Evolutionary conservation across 2,888 invertebrate species (phyloP), one percentile per base, ranked within the genome.

Genomic region (Emmelina monodactyla): DNA sequence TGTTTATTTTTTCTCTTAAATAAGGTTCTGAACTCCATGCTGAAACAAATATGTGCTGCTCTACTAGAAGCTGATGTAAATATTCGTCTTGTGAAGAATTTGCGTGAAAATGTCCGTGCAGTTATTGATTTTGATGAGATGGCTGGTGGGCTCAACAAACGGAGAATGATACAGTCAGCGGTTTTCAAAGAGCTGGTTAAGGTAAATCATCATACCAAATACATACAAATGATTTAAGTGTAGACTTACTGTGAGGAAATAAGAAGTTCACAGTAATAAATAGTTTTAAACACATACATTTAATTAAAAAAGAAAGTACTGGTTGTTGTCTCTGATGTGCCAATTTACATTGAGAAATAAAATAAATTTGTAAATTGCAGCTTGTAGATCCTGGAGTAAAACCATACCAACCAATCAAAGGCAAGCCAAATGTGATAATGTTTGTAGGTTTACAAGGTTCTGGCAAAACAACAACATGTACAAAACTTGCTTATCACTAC

Each of bases 111-210:
- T 94, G 97, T 99, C 16, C 87, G 94, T 38, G 87, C 92, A 31
- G 95, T 96, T 44, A 98, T 99, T 67, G 97, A 99, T 73, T 99
- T 99, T 72, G 98, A 99, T 61, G 99, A 99, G 67, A 99, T 99
- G 96, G 97, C 97, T 51, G 92, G 92, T 25, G 99, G 99, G 5
- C 88, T 99, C 32, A 99, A 99, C 70, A 99, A 99, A 63, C 83
- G 98, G 34, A 85, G 97, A 38, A 96, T 99, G 94, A 99, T 99
- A 53, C 98, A 99, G 65, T 98, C 94, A 49, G 97, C 97, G 35
- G 98, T 99, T 1, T 98, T 97, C 71, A 95, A 97, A 65, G 98
- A 99, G 80, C 87, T 99, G 35, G 92, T 97, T 7, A 98, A 98
- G 84, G 92, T 94, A 13, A 25, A n/a, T n/a, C n/a, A n/a, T n/a